These are phyloP conservation scores for Sarotherodon lohbergeri DNA, from an alignment of 2,113 vertebrate species.

Conservation along the genomic window DNA sequence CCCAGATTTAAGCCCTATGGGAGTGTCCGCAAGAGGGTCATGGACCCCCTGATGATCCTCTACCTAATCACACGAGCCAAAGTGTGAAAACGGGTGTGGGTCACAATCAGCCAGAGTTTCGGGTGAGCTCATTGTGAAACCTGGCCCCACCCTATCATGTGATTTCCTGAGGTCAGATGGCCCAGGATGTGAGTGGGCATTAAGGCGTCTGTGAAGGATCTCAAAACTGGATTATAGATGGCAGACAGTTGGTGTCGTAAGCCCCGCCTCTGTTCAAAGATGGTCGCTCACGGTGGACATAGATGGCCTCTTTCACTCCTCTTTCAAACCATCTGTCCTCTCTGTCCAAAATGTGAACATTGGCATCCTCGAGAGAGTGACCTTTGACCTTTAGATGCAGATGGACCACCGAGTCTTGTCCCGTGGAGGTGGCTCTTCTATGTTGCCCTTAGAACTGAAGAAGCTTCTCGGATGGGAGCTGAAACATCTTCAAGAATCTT, in stretches of 20 bases:
- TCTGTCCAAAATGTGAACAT: not conserved
- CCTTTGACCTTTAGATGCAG: not conserved
- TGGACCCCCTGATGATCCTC: accelerated
- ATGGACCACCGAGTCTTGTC: accelerated
- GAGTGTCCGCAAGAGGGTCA: not conserved
- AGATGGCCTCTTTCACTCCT: too few species aligned
- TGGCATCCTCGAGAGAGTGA: accelerated
- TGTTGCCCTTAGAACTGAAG: not conserved
- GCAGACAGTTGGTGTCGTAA: accelerated
- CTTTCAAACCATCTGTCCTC: not conserved
- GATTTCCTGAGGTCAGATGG: accelerated
- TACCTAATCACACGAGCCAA: not conserved
- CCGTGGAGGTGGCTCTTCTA: accelerated
- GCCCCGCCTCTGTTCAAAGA: accelerated
- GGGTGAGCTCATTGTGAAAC: too few species aligned
- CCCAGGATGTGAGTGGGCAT: not conserved
- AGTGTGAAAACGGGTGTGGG: accelerated
- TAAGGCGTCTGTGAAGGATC: accelerated
- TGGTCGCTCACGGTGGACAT: too few species aligned
- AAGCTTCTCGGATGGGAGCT: not conserved
- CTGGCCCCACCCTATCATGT: too few species aligned
- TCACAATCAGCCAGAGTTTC: too few species aligned
- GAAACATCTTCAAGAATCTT: not conserved
- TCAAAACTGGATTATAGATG: not conserved
- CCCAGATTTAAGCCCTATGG: not conserved